Conservation (phyloP, 1,140 invertebrate genomes). For the Drosophila rhopaloa region DNA sequence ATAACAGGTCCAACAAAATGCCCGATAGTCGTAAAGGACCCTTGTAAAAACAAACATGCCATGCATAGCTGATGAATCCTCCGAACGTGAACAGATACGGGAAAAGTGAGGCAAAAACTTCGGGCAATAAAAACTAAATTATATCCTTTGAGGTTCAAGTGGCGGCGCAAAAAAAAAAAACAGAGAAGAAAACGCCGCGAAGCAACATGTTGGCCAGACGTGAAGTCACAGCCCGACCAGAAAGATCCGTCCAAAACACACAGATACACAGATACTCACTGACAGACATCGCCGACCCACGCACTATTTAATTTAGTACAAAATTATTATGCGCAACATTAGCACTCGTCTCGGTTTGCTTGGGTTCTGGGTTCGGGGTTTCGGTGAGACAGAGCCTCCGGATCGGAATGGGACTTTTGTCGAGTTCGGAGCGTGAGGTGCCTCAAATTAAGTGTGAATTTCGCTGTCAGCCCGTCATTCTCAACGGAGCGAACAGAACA, state of each 20-base stretch:
- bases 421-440: conserved; percentile 55
- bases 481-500: conserved; percentile 30
- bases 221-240: conserved; percentile 23
- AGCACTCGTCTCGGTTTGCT: conserved; percentile 57
- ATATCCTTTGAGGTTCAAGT: conserved; percentile 79
- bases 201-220: conserved; percentile 70
- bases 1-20: conserved; percentile 13
- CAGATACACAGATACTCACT: conserved; percentile 11
- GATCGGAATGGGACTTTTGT: not conserved
- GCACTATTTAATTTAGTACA: conserved; percentile 82
- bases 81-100: conserved; percentile 25
- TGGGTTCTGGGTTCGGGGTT: conserved; percentile 12
- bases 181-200: conserved; percentile 28
- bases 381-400: too few species aligned
- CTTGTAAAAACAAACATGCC: conserved; percentile 66
- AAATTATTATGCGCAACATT: conserved; percentile 83
- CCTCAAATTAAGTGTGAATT: conserved; percentile 81
- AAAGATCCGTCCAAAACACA: conserved; percentile 27
- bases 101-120: conserved; percentile 40
- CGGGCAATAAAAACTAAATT: conserved; percentile 80
- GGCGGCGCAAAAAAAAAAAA: conserved; percentile 32
- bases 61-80: conserved; percentile 72
- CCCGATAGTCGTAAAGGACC: conserved; percentile 54
- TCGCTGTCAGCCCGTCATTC: conserved; percentile 65
- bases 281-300: conserved; percentile 63